phyloP scores from a whole-genome alignment of 2,113 vertebrate genomes.

The Sinocyclocheilus rhinocerous region DNA sequence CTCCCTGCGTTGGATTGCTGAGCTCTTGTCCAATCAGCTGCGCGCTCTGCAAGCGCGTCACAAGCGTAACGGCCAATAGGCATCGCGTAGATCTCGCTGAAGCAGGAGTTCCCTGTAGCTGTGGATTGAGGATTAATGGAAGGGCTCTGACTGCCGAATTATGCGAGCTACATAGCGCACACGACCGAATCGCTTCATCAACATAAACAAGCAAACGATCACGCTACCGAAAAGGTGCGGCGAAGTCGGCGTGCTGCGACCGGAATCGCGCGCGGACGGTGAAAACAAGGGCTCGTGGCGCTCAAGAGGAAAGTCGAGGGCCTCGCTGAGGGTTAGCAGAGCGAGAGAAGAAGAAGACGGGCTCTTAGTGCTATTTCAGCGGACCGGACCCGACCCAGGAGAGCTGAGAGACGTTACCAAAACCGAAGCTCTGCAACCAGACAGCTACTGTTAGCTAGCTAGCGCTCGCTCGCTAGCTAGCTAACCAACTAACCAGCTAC shows the following conservation, averaged over 20 bases:
- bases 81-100: slow-evolving; percentile 54
- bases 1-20: slow-evolving; percentile 44
- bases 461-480: slow-evolving; percentile 60
- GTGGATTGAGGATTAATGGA: slow-evolving; percentile 79
- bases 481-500: slow-evolving; percentile 62
- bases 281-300: slow-evolving; percentile 40
- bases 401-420: slow-evolving; percentile 17
- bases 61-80: slow-evolving; percentile 61
- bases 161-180: slow-evolving; percentile 49
- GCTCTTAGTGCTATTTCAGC: slow-evolving; percentile 43
- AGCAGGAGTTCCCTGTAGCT: slow-evolving; percentile 79
- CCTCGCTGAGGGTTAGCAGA: slow-evolving; percentile 48
- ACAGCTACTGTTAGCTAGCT: slow-evolving; percentile 48
- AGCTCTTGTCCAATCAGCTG: slow-evolving; percentile 61
- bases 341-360: slow-evolving; percentile 46
- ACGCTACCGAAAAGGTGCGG: not conserved
- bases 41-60: slow-evolving; percentile 9
- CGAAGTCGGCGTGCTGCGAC: not conserved
- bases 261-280: slow-evolving; percentile 17
- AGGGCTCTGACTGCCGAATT: slow-evolving; percentile 72
- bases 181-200: slow-evolving; percentile 46
- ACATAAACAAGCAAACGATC: slow-evolving; percentile 44
- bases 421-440: slow-evolving; percentile 32
- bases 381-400: slow-evolving; percentile 61
- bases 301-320: slow-evolving; percentile 53